Evolutionary conservation across 2,113 vertebrate genomes (phyloP).

Genomic region (Melanostigma gelatinosum): DNA sequence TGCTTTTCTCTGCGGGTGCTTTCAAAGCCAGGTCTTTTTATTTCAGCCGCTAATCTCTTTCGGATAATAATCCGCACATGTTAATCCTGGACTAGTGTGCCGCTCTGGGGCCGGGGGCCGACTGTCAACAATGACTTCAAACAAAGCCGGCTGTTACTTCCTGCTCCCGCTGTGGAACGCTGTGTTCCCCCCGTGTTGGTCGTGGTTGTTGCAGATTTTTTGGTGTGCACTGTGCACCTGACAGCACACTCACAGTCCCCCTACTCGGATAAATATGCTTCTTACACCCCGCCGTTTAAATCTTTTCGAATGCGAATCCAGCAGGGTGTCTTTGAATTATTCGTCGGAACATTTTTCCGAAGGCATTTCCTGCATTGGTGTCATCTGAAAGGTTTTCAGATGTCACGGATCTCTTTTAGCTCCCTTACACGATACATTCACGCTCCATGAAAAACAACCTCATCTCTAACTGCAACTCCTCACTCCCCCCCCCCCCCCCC

Average conservation of each 20-base stretch:
- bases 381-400: not conserved
- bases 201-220: not conserved
- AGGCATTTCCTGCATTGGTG: not conserved
- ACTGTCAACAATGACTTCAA: conserved; percentile 52
- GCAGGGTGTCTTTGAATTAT: not conserved
- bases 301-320: conserved; percentile 2
- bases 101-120: conserved; percentile 10
- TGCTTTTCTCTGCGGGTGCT: not conserved
- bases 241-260: not conserved
- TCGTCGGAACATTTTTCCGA: not conserved
- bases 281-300: not conserved
- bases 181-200: conserved; percentile 14
- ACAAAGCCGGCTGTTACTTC: conserved; percentile 46
- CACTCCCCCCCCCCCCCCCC: not conserved
- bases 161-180: conserved; percentile 33
- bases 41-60: conserved; percentile 56
- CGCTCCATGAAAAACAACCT: not conserved
- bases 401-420: not conserved
- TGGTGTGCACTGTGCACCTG: conserved; percentile 19
- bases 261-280: not conserved
- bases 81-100: conserved; percentile 49
- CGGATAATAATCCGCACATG: conserved; percentile 51
- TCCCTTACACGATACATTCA: not conserved
- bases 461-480: not conserved
- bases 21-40: conserved; percentile 16